These are phyloP conservation scores for Drosophila aldrichi DNA, from an alignment of 2,888 invertebrate species.

Conservation along the genomic window DNA sequence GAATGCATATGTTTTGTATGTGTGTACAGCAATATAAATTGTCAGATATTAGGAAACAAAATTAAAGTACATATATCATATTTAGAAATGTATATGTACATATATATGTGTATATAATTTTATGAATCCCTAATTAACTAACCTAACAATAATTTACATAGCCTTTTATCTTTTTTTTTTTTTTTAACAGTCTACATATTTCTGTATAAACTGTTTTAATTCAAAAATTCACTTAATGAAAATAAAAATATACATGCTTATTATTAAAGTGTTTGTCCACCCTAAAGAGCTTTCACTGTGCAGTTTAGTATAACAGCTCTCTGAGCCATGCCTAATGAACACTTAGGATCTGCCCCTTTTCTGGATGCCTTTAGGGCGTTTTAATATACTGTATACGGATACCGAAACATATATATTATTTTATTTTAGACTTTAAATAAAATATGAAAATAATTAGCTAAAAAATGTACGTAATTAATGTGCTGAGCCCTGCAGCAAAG, in stretches of 20 bases:
- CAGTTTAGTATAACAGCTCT: conserved; percentile 15
- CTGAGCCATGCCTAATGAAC: conserved; percentile 34
- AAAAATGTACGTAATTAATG: conserved; percentile 49
- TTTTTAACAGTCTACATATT: too few relatives aligned
- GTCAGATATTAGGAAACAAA: background rate
- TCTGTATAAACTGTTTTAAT: too few relatives aligned
- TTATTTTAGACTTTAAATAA: conserved; percentile 48
- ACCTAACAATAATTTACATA: too few relatives aligned
- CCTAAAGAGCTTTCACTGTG: background rate
- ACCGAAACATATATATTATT: conserved; percentile 29
- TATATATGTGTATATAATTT: too few relatives aligned
- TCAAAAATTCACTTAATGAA: too few relatives aligned
- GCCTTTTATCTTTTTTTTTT: too few relatives aligned
- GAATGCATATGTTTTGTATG: background rate
- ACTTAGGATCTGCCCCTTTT: conserved; percentile 29
- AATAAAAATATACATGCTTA: too few relatives aligned
- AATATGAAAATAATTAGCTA: conserved; percentile 66
- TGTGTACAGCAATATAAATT: background rate
- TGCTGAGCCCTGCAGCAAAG: conserved; percentile 42
- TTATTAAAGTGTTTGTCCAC: background rate
- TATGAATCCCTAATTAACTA: too few relatives aligned
- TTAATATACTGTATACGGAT: background rate
- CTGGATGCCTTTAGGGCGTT: conserved; percentile 10
- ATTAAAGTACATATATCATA: too few relatives aligned
- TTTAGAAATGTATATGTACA: background rate